Conservation (phyloP, 2,113 vertebrate species). For the Syrrhaptes paradoxus region DNA sequence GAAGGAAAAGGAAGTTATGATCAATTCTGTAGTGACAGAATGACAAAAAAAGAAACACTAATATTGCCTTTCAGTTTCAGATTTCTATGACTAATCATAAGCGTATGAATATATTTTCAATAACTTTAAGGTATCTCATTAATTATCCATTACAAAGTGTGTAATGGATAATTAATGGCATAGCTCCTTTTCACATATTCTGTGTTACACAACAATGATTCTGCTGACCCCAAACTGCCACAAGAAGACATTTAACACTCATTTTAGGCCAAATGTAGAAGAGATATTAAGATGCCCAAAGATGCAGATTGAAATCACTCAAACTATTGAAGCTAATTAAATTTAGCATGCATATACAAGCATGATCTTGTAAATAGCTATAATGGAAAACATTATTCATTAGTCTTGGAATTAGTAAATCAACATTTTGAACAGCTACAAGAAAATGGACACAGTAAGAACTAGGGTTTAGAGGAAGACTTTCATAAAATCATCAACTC, state of each 20-base stretch:
- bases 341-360: neutral
- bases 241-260: neutral
- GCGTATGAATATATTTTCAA: neutral
- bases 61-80: neutral
- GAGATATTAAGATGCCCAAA: neutral
- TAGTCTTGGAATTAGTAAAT: neutral
- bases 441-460: neutral
- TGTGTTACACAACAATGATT: neutral
- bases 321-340: neutral
- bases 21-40: neutral
- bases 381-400: neutral
- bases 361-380: neutral
- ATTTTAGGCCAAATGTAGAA: neutral
- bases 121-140: neutral
- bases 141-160: neutral
- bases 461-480: neutral
- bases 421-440: neutral
- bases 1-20: neutral
- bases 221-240: neutral
- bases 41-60: neutral
- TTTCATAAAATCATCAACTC: neutral
- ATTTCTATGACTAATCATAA: neutral
- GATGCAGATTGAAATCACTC: neutral
- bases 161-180: neutral
- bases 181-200: neutral